These are phyloP conservation scores for Fregetta grallaria DNA, from an alignment of 2,113 vertebrate species.

Conservation along the genomic window DNA sequence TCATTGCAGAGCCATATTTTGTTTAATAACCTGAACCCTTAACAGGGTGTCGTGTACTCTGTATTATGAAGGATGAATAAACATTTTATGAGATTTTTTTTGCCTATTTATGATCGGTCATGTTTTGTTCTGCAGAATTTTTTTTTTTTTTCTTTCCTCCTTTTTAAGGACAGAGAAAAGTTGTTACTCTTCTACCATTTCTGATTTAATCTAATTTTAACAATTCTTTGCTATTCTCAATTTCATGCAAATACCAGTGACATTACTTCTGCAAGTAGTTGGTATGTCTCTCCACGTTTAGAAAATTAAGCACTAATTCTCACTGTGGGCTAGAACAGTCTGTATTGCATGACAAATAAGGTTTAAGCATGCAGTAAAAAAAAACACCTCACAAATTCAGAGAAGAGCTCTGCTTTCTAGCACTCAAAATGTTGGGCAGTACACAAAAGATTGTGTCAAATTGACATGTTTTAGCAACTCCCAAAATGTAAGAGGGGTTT, in stretches of 20 bases:
- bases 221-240: conserved; percentile 18
- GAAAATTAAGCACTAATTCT: conserved; percentile 52
- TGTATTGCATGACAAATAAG: conserved; percentile 46
- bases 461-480: background rate
- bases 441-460: background rate
- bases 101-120: conserved; percentile 10
- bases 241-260: conserved; percentile 34
- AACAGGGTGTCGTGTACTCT: background rate
- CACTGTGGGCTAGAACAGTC: conserved; percentile 18
- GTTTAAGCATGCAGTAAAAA: background rate
- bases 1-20: background rate
- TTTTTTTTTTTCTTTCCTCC: background rate
- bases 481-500: background rate
- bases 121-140: background rate
- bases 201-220: conserved; percentile 43
- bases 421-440: background rate
- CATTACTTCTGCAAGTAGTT: conserved; percentile 51
- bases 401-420: conserved; percentile 1
- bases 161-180: background rate
- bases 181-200: background rate
- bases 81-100: conserved; percentile 14
- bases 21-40: conserved; percentile 31
- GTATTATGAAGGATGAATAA: background rate
- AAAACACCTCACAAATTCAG: background rate
- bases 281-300: conserved; percentile 45